A percentile compares a stretch with the other conserved stretches of the same genome.
phyloP scores from a whole-genome alignment of 2,113 vertebrate species.

The Crocuta crocuta region DNA sequence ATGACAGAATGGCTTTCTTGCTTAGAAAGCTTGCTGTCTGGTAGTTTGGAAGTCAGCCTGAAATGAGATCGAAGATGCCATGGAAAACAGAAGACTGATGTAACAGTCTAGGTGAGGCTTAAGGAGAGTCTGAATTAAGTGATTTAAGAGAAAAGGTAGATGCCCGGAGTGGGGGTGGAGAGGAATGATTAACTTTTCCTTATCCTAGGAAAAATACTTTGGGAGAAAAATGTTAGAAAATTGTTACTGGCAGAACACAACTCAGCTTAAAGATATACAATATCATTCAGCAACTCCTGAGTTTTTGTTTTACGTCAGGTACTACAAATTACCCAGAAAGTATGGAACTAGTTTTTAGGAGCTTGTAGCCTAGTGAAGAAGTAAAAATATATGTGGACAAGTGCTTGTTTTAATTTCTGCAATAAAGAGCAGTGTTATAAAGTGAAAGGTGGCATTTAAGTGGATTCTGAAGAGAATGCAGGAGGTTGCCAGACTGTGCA shows the following conservation, averaged over 20 bases:
- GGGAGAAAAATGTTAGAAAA: neutral
- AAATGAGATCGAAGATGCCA: neutral
- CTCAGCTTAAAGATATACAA: neutral
- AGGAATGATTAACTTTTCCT: too few relatives aligned
- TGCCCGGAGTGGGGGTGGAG: neutral
- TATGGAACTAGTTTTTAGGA: neutral
- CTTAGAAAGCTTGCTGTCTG: neutral
- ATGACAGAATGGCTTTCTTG: neutral
- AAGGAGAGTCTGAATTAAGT: neutral
- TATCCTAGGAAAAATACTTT: neutral
- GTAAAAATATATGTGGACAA: neutral
- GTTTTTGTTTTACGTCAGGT: neutral
- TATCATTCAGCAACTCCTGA: neutral
- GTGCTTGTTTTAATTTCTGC: neutral
- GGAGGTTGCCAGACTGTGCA: neutral
- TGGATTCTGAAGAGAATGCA: neutral
- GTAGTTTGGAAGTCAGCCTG: neutral
- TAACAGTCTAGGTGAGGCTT: neutral
- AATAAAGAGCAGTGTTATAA: neutral
- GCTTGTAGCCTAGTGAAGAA: neutral
- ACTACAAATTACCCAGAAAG: neutral
- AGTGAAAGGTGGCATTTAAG: neutral
- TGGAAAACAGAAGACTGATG: neutral
- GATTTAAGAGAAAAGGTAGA: neutral
- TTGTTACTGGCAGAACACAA: neutral